Evolutionary conservation across 2,113 vertebrate genomes (phyloP), one percentile per base, ranked within the genome.

Genomic region (Sakesphorus luctuosus): DNA sequence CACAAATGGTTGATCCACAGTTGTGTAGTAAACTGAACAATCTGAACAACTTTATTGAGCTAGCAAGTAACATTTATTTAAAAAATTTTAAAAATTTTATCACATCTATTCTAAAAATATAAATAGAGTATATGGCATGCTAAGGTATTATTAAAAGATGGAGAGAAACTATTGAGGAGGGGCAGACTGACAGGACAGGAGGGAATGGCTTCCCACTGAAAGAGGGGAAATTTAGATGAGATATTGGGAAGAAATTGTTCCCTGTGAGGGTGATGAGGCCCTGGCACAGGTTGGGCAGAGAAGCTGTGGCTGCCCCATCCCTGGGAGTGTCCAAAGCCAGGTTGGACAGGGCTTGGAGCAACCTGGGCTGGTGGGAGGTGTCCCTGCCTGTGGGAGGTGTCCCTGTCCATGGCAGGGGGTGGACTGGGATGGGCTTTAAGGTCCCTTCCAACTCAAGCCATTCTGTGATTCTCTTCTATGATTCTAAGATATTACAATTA

Each of bases 181-280:
- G 12, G 0, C 25, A 23, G 0, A 75, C 58, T 6, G 13, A 1
- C 29, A 72, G 40, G 13, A 31, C 0, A 29, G 0, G 16, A 33
- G 44, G 52, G 61, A 67, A 46, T 52, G 52, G 8, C 14, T 74
- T 23, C 8, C 14, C 61, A 50, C 0, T 50, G 52, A 3, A 9
- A 44, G 31, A 73, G 59, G 18, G 31, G 3, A 73, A 26, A 26
- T 11, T 0, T 23, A 2, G 59, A 1, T 58, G 33, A 59, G 68
- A 89, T 16, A 0, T 36, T 33, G 36, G 86, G 26, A 1, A 65
- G 67, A n/a, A 58, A 65, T 88, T 56, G 19, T 58, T 80, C 35
- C 20, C 50, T 43, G 31, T 6, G 0, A 50, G 50, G 43, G 50
- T 65, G 67, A 35, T 24, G 3, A 88, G 85, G 58, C 29, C 62